Conservation (phyloP, 2,113 vertebrate genomes). For the Ochotona princeps region DNA sequence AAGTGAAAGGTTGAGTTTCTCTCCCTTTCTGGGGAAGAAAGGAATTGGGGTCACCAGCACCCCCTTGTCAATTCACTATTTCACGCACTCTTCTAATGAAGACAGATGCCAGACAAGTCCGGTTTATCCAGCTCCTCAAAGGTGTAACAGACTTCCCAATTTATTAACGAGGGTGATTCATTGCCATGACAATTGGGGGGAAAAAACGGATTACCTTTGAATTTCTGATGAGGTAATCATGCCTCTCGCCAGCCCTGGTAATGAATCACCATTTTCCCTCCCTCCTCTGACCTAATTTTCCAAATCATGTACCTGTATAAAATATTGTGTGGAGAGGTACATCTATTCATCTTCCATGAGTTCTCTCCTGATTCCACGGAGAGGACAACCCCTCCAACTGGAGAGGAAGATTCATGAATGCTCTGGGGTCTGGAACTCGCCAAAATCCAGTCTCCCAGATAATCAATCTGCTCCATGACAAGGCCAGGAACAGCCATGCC, state of each 20-base stretch:
- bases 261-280: conserved; percentile 85
- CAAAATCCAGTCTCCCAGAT: background rate
- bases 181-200: conserved; percentile 82
- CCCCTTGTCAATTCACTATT: background rate
- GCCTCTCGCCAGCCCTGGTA: conserved; percentile 77
- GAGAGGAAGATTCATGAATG: conserved; percentile 80
- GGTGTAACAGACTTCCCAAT: conserved; percentile 82
- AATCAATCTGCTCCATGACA: conserved; percentile 13
- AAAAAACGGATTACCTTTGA: conserved; percentile 87
- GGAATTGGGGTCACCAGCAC: fast-evolving
- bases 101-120: conserved; percentile 74
- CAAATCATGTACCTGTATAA: conserved; percentile 86
- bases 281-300: conserved; percentile 88
- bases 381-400: conserved; percentile 77
- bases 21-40: background rate
- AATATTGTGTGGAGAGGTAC: conserved; percentile 83
- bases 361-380: conserved; percentile 84
- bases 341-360: conserved; percentile 85
- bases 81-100: conserved; percentile 77
- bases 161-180: conserved; percentile 82
- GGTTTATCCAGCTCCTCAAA: conserved; percentile 81
- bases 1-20: background rate
- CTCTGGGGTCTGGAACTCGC: conserved; percentile 46
- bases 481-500: background rate
- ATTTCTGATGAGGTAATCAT: conserved; percentile 86